These are phyloP conservation scores for Dipus sagitta DNA, from an alignment of 2,797 vertebrate genomes.

Conservation along the genomic window DNA sequence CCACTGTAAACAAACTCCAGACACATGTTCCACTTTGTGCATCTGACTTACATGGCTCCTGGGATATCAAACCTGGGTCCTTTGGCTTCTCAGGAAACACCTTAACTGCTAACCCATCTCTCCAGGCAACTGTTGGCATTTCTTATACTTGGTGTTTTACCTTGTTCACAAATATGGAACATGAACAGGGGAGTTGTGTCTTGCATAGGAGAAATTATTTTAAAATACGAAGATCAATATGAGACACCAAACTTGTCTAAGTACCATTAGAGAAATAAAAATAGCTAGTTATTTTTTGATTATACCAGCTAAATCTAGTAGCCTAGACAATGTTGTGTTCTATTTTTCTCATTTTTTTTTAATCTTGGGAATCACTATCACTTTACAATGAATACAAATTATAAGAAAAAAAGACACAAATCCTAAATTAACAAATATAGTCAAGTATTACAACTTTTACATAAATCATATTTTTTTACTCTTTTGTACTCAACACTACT, in stretches of 20 bases:
- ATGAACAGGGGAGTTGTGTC: constrained; percentile 5
- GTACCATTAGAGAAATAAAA: constrained; percentile 48
- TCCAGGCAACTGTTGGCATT: neutral
- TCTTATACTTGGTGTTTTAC: constrained; percentile 26
- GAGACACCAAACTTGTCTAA: constrained; percentile 27
- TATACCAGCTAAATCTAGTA: neutral
- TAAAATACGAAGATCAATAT: constrained; percentile 31
- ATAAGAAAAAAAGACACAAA: constrained; percentile 4
- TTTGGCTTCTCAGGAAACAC: too few species aligned
- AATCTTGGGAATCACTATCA: constrained; percentile 14
- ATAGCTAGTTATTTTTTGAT: constrained; percentile 43
- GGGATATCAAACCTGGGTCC: too few species aligned
- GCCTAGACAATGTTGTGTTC: neutral
- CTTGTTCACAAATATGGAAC: constrained; percentile 3
- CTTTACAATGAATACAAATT: constrained; percentile 22
- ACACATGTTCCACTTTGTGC: too few species aligned
- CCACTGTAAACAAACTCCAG: too few species aligned
- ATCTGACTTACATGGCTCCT: too few species aligned
- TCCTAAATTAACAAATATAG: constrained; percentile 3
- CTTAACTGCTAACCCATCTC: too few species aligned
- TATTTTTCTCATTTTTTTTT: neutral
- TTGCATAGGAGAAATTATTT: constrained; percentile 28
- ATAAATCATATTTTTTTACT: constrained; percentile 21
- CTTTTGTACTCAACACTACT: neutral
- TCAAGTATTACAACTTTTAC: constrained; percentile 5